A percentile compares a stretch with the other conserved stretches of the same genome.
phyloP scores from a whole-genome alignment of 2,797 vertebrate genomes.

The Octomys mimax region DNA sequence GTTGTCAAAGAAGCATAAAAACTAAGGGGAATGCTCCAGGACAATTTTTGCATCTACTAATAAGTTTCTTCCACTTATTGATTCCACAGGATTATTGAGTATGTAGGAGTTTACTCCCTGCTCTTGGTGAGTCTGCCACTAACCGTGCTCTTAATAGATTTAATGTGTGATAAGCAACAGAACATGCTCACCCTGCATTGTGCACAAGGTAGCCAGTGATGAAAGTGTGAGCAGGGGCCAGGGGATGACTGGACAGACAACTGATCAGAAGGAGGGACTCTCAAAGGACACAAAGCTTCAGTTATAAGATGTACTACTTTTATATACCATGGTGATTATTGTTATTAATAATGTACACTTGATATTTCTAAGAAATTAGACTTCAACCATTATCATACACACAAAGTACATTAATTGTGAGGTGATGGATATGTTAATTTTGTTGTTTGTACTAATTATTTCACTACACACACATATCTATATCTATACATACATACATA shows the following conservation, averaged over 20 bases:
- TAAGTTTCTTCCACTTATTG: constrained; percentile 8
- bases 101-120: not conserved
- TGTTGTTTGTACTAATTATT: not conserved
- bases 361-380: constrained; percentile 6
- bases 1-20: not conserved
- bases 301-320: not conserved
- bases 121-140: not conserved
- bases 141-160: not conserved
- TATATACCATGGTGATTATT: not conserved
- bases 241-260: not conserved
- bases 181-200: not conserved
- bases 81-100: constrained; percentile 22
- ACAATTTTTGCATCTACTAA: not conserved
- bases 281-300: not conserved
- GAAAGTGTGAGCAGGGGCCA: not conserved
- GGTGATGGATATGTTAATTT: not conserved
- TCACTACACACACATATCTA: not conserved
- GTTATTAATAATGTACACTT: not conserved
- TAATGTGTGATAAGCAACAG: not conserved
- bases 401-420: not conserved
- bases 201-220: not conserved
- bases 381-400: not conserved
- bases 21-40: not conserved
- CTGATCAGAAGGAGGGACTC: not conserved
- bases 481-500: not conserved